Evolutionary conservation across 2,888 invertebrate species (phyloP).

Genomic region (Schizaphis graminum): DNA sequence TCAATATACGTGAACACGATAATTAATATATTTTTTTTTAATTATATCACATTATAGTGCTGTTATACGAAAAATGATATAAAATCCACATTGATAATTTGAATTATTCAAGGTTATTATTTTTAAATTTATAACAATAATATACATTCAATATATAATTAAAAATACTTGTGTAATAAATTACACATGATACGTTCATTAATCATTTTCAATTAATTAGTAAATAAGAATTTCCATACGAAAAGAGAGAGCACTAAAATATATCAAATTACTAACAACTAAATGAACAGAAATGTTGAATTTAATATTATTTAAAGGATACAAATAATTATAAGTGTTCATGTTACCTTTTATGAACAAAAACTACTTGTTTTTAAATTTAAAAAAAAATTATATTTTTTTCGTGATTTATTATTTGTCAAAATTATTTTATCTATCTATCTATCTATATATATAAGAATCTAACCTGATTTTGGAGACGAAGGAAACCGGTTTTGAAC

Average conservation of each 20-base stretch:
- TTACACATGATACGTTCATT: neutral
- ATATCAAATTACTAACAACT: neutral
- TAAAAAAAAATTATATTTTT: neutral
- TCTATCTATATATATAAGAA: too few species aligned
- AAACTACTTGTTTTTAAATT: neutral
- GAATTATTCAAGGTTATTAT: neutral
- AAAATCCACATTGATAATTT: neutral
- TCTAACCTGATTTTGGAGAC: too few species aligned
- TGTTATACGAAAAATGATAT: neutral
- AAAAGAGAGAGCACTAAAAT: neutral
- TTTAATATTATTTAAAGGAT: neutral
- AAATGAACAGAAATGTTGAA: neutral
- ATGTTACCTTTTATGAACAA: neutral
- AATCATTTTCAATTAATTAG: neutral
- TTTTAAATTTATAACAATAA: neutral
- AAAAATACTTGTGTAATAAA: neutral
- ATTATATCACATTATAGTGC: neutral
- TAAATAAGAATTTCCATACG: neutral
- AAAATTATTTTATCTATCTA: too few species aligned
- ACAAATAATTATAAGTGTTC: neutral
- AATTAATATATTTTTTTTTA: neutral
- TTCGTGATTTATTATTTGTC: neutral
- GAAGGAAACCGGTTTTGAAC: too few species aligned
- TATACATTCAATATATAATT: neutral
- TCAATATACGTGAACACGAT: neutral